A percentile compares a stretch with the other conserved stretches of the same genome.
Conservation (phyloP, 2,797 vertebrate genomes). For the Lutjanus campechanus region DNA sequence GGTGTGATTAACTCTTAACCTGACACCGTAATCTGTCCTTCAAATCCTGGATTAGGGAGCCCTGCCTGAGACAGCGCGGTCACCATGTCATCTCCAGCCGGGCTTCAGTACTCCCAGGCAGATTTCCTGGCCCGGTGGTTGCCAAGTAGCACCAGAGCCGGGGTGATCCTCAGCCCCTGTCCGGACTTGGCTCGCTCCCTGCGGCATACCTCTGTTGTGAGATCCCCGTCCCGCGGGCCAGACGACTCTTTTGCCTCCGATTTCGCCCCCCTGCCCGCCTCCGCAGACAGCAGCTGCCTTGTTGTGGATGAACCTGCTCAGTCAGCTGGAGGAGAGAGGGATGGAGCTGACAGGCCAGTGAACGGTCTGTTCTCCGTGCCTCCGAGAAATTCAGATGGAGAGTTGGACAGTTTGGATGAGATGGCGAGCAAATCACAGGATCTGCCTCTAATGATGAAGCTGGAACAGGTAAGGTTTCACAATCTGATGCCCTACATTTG, state of each 20-base stretch:
- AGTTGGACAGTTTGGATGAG: constrained; percentile 59
- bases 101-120: constrained; percentile 77
- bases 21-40: constrained; percentile 68
- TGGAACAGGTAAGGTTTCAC: constrained; percentile 89
- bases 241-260: constrained; percentile 82
- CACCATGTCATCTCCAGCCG: constrained; percentile 88
- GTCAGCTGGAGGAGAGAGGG: constrained; percentile 21
- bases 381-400: constrained; percentile 21
- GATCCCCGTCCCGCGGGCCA: constrained; percentile 40
- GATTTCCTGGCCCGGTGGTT: constrained; percentile 89
- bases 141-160: constrained; percentile 87
- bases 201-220: constrained; percentile 61
- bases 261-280: constrained; percentile 79
- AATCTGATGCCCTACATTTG: no score
- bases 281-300: constrained; percentile 86
- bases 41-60: constrained; percentile 72
- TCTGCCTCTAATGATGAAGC: constrained; percentile 86
- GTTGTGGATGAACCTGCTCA: constrained; percentile 46
- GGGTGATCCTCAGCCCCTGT: constrained; percentile 88
- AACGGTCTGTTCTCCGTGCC: not conserved
- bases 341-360: constrained; percentile 20
- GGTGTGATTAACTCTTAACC: constrained; percentile 57
- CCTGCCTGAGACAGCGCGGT: constrained; percentile 39
- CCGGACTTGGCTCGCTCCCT: constrained; percentile 75
- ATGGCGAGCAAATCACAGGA: constrained; percentile 62